These are phyloP conservation scores for Bursaphelenchus mucronatus DNA, from an alignment of 1,140 invertebrate species.

Conservation along the genomic window DNA sequence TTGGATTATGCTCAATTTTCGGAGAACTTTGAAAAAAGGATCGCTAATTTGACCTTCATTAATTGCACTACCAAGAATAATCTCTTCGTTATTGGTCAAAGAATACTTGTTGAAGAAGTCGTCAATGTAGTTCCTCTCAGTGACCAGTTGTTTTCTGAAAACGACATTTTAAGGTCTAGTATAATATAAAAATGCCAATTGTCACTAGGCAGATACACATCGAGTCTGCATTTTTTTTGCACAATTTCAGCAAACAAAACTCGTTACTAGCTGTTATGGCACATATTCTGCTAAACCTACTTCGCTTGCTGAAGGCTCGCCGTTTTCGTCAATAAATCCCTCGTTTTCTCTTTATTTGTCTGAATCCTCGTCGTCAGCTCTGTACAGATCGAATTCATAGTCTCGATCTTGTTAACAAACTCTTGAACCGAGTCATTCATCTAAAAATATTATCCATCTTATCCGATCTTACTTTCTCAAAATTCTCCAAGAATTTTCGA, in stretches of 20 bases:
- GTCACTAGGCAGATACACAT: background rate
- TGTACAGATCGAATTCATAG: constrained; percentile 55
- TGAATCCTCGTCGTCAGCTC: constrained; percentile 55
- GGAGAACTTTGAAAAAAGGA: constrained; percentile 39
- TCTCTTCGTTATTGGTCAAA: constrained; percentile 26
- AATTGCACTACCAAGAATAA: background rate
- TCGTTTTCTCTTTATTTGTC: constrained; percentile 55
- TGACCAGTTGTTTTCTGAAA: constrained; percentile 39
- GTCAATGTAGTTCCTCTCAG: constrained; percentile 51
- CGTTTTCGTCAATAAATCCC: constrained; percentile 53
- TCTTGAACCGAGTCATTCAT: constrained; percentile 50
- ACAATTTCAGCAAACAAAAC: constrained; percentile 1
- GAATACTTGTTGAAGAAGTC: constrained; percentile 56
- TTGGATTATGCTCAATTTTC: constrained; percentile 35
- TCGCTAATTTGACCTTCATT: constrained; percentile 33
- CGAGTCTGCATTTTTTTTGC: background rate
- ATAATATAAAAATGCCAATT: constrained; percentile 17
- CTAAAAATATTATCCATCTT: constrained; percentile 33
- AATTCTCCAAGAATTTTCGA: constrained; percentile 45
- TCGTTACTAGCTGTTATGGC: background rate
- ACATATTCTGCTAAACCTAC: constrained; percentile 17
- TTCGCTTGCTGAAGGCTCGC: constrained; percentile 52
- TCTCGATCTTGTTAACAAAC: constrained; percentile 51
- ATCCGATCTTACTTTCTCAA: constrained; percentile 47
- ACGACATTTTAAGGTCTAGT: background rate